Base-by-base conservation (phyloP, 2,888 invertebrate species). In the Erannis defoliaria region DNA sequence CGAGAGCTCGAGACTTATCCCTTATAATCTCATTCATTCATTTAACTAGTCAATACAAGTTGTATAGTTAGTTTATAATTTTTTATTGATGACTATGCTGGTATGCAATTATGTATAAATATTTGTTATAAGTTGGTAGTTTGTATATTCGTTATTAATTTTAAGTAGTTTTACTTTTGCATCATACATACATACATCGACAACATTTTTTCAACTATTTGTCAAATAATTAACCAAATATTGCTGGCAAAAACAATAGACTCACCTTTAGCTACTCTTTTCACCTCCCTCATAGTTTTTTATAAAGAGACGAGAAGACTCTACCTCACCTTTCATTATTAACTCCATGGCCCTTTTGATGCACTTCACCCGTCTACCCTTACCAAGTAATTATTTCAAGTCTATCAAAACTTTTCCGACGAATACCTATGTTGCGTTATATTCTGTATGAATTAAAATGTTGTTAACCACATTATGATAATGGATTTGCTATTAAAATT, bases 291-390 rank as follows among this genome's bases (percentile, higher is more conserved):
- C 73, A 68, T 78, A 80, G 66, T 88, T 84, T 84, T 87, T 77
- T 82, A 85, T 80, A 77, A 80, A 83, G 78, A 73, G 75, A 76
- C 77, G 84, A 80, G 86, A 86, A 86, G 81, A 87, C 85, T 86
- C 85, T 65, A 79, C 82, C 82, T 88, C 88, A 86, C 88, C 90
- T 90, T 89, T 82, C 86, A 73, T 89, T 90, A 90, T 92, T 89
- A 90, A 91, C 89, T 86, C 73, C 73, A 42, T 77, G 69, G 75
- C 79, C 85, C 82, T 82, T 89, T 90, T 90, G 87, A 89, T 88
- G 84, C 85, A 89, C 82, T 85, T 78, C 76, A 38, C 40, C 55
- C 53, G 70, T 72, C 74, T 74, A 73, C 84, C 84, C 81, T 84
- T 74, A 72, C 76, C 67, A 82, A 82, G 86, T 89, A 89, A 90